A percentile compares a stretch with the other conserved stretches of the same genome.
phyloP scores from a whole-genome alignment of 2,797 vertebrate genomes.

The Poeciliopsis presidionis region DNA sequence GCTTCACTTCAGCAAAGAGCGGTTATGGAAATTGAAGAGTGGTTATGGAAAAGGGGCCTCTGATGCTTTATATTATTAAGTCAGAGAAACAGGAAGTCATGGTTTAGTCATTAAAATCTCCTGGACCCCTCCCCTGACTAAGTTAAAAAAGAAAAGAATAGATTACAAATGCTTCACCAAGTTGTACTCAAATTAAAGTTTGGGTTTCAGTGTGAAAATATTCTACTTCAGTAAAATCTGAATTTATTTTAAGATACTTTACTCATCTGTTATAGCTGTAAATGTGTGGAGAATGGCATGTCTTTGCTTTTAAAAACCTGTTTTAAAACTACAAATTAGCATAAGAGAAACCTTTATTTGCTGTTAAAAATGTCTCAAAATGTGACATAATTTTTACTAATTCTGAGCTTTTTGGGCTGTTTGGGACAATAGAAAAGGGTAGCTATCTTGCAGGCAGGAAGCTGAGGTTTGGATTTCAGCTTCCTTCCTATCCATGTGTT shows the following conservation, averaged over 20 bases:
- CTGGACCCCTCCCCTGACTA: background rate
- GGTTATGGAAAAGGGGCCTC: background rate
- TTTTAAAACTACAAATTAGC: background rate
- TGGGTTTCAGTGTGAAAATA: background rate
- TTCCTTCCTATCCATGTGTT: background rate
- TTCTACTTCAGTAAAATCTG: background rate
- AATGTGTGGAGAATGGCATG: background rate
- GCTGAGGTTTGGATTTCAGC: background rate
- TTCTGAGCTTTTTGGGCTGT: background rate
- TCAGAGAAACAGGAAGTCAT: background rate
- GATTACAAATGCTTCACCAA: background rate
- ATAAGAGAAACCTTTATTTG: background rate
- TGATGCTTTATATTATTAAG: background rate
- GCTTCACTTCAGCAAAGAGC: background rate
- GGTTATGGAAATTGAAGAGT: background rate
- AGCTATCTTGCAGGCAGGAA: background rate
- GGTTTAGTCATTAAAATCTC: background rate
- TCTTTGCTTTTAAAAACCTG: background rate
- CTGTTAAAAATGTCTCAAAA: background rate
- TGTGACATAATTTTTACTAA: background rate
- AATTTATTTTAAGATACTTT: background rate
- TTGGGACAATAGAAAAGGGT: background rate
- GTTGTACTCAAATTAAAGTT: background rate
- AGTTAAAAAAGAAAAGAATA: background rate
- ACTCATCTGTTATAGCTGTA: background rate